Percentiles rank a stretch among this genome's conserved stretches.
phyloP scores from a whole-genome alignment of 2,888 invertebrate species.

The Pyrgus malvae region DNA sequence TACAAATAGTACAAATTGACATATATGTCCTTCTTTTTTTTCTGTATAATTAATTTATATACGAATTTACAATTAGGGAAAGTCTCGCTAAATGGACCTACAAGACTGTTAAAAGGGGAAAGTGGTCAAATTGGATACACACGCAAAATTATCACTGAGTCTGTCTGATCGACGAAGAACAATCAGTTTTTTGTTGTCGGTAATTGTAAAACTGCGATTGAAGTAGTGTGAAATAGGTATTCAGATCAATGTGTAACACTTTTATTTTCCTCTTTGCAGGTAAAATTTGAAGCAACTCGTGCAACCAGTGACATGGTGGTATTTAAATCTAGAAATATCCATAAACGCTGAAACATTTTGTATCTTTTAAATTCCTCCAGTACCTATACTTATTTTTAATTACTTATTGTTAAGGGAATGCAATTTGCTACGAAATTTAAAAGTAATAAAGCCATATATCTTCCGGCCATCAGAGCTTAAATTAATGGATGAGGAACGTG shows the following conservation, averaged over 20 bases:
- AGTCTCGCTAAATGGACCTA: slow-evolving; percentile 44
- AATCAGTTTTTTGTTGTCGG: slow-evolving; percentile 15
- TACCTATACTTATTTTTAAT: slow-evolving; percentile 4
- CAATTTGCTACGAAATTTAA: background rate
- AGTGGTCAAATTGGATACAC: slow-evolving; percentile 51
- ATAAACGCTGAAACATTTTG: background rate
- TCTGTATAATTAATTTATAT: background rate
- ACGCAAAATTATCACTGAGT: slow-evolving; percentile 34
- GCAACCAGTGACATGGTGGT: background rate
- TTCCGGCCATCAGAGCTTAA: background rate
- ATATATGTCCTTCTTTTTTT: background rate
- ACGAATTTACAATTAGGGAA: slow-evolving; percentile 47
- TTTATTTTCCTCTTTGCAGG: slow-evolving; percentile 20
- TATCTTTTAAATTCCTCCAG: background rate
- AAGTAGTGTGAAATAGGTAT: background rate
- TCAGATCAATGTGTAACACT: slow-evolving; percentile 11
- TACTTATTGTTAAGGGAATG: background rate
- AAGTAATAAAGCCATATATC: slow-evolving; percentile 15
- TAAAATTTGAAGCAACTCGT: slow-evolving; percentile 12
- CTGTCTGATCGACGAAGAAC: slow-evolving; percentile 11
- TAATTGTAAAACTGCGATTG: slow-evolving; percentile 13
- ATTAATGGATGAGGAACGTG: slow-evolving; percentile 1
- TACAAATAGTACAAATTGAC: slow-evolving; percentile 15
- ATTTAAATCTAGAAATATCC: background rate
- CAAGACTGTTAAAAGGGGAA: slow-evolving; percentile 47